Percentiles rank a stretch among this genome's conserved stretches.
phyloP scores from a whole-genome alignment of 2,888 invertebrate genomes.

The Troides aeacus region DNA sequence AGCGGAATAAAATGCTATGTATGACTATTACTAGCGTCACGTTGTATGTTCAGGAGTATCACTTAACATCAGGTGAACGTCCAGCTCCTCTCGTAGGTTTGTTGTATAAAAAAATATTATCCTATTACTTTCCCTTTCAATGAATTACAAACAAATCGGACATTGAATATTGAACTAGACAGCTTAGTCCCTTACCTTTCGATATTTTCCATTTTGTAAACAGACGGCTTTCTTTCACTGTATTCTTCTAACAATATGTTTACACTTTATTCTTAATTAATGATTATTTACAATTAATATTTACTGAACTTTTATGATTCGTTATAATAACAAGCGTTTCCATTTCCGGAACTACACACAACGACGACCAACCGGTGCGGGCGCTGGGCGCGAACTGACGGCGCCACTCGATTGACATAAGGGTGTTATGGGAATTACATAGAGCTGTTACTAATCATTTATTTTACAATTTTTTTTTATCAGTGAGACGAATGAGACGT shows the following conservation, averaged over 20 bases:
- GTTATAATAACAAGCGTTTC: background rate
- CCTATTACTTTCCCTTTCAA: no score
- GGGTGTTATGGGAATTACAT: constrained; percentile 45
- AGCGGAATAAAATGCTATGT: no score
- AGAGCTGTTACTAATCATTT: constrained; percentile 44
- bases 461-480: no score
- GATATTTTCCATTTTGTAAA: constrained; percentile 22
- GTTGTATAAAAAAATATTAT: no score
- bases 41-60: no score
- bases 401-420: constrained; percentile 40
- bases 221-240: background rate
- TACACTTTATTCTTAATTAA: background rate
- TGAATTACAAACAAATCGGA: no score
- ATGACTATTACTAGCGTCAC: no score
- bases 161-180: no score
- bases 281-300: background rate
- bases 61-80: no score
- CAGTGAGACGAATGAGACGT: no score
- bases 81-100: no score
- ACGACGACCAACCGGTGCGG: constrained; percentile 42
- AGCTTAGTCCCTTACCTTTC: constrained; percentile 5
- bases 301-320: background rate
- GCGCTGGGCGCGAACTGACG: constrained; percentile 51
- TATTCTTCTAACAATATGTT: background rate
- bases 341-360: background rate